Evolutionary conservation across 2,888 invertebrate species (phyloP), one percentile per base, ranked within the genome.

Genomic region (Drosophila conformis): DNA sequence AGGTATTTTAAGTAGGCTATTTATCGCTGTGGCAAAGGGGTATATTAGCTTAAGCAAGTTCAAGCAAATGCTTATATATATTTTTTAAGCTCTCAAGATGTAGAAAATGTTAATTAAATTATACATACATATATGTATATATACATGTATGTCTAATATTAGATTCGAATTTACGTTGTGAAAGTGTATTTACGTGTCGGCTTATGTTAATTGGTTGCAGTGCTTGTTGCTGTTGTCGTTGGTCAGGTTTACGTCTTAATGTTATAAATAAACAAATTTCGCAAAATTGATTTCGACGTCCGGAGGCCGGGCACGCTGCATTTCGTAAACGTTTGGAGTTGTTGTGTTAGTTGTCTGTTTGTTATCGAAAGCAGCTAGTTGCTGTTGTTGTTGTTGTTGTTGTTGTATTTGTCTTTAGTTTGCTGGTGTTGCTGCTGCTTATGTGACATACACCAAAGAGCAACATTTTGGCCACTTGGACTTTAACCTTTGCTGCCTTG

Each of bases 191-290:
- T 4, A 3, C 0, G 4, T 29, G 56, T 56, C 56, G n/a, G 8
- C 56, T 38, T 56, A 29, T 38, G 54, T 27, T 29, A 56, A 38
- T 38, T 29, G 38, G 46, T 2, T 7, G 21, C 21, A 46, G 40
- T 21, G 66, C 54, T 36, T 53, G 40, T 51, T 31, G 65, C 62
- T 73, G 66, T 65, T 80, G 80, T 68, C 67, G 84, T 81, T 86
- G 87, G 83, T 79, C 80, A 86, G 82, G 83, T 82, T 74, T 38
- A 73, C 77, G 77, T 73, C 82, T 82, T 72, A 78, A 84, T 82
- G 61, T 76, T 70, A 78, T 78, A 78, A 78, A 78, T 78, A 78
- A 87, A 85, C 78, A 79, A 82, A 82, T 85, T 89, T 87, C 83
- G 80, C 74, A 83, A 87, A 86, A 82, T 80, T 78, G 86, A 77